Conservation (phyloP, 2,113 vertebrate species). For the Corvus cornix region DNA sequence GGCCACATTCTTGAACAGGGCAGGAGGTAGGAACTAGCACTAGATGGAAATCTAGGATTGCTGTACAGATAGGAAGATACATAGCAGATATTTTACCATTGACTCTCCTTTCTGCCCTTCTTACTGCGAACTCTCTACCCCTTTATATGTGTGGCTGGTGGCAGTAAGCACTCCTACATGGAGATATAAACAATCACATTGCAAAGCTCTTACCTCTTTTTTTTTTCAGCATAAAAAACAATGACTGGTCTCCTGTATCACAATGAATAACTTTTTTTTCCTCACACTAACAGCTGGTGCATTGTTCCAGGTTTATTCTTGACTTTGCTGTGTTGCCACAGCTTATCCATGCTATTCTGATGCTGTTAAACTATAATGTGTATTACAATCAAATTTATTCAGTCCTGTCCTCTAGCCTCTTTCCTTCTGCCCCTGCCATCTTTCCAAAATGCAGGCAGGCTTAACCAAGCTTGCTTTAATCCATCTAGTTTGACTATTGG, state of each 20-base stretch:
- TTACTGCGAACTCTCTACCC: background rate
- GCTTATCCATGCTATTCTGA: background rate
- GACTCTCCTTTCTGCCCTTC: background rate
- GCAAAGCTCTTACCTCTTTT: background rate
- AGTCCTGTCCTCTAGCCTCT: background rate
- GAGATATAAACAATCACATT: background rate
- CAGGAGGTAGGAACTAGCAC: background rate
- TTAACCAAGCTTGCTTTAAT: background rate
- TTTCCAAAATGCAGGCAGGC: background rate
- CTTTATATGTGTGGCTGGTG: background rate
- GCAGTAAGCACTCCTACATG: background rate
- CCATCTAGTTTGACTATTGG: accelerated
- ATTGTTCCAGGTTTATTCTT: background rate
- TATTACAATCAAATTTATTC: background rate
- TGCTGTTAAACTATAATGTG: background rate
- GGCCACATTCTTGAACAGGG: background rate
- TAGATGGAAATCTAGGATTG: background rate
- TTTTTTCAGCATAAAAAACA: background rate
- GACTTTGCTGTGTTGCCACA: background rate
- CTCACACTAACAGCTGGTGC: background rate
- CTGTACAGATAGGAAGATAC: background rate
- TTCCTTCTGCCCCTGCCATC: background rate
- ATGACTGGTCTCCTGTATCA: background rate
- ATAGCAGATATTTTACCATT: background rate
- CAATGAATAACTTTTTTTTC: background rate